Percentiles rank a stretch among this genome's conserved stretches.
Conservation (phyloP, 2,797 vertebrate species). For the Nyctibius grandis region DNA sequence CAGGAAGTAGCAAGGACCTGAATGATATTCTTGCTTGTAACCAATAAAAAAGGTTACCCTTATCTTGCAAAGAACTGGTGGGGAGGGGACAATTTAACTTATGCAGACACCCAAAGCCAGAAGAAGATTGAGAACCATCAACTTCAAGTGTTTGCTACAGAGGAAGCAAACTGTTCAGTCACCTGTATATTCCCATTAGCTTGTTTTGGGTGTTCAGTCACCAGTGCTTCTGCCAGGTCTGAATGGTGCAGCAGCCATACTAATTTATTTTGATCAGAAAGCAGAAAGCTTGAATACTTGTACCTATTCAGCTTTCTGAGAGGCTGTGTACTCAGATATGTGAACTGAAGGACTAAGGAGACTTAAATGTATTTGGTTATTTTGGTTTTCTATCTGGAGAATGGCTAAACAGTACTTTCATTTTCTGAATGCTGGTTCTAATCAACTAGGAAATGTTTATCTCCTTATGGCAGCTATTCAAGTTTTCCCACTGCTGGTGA, state of each 20-base stretch:
- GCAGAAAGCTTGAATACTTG: neutral
- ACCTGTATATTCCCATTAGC: neutral
- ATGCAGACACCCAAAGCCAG: neutral
- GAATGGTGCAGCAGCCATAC: neutral
- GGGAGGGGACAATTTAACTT: neutral
- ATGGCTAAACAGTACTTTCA: neutral
- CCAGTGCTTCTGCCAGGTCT: neutral
- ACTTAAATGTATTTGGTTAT: neutral
- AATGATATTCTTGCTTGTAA: neutral
- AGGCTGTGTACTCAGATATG: neutral
- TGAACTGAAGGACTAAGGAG: neutral
- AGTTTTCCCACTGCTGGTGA: neutral
- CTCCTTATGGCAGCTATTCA: neutral
- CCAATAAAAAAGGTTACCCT: neutral
- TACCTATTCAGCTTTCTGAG: neutral
- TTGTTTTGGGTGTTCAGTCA: neutral
- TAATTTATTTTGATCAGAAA: neutral
- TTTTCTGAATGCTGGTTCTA: neutral
- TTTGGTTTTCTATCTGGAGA: neutral
- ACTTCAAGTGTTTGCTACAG: neutral
- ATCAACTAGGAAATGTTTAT: neutral
- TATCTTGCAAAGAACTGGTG: neutral
- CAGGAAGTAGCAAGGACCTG: neutral
- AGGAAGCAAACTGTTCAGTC: neutral
- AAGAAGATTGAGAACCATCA: neutral